A percentile compares a stretch with the other conserved stretches of the same genome.
phyloP scores from a whole-genome alignment of 1,140 invertebrate species.

The Liolophura sinensis region DNA sequence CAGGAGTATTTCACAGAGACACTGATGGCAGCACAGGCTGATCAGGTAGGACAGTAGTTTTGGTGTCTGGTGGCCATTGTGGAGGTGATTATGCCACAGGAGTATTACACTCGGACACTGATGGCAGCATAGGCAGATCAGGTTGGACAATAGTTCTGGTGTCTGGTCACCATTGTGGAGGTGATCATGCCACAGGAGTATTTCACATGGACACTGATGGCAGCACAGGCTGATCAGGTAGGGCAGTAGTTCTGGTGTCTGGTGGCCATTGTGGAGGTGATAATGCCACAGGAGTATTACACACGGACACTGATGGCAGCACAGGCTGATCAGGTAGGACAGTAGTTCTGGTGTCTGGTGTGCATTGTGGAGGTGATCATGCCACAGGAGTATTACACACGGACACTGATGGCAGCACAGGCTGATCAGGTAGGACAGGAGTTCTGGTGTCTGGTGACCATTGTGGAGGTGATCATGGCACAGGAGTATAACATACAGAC shows the following conservation, averaged over 20 bases:
- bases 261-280: constrained; percentile 60
- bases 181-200: constrained; percentile 61
- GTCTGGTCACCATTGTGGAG: constrained; percentile 61
- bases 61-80: constrained; percentile 59
- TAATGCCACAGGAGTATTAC: constrained; percentile 62
- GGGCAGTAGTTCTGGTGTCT: constrained; percentile 59
- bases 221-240: constrained; percentile 62
- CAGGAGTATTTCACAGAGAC: constrained; percentile 19
- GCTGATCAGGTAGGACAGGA: constrained; percentile 37
- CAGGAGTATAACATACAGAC: constrained; percentile 62
- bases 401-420: too few species aligned
- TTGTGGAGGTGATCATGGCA: constrained; percentile 65
- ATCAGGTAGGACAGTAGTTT: constrained; percentile 58
- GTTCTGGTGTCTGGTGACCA: constrained; percentile 66
- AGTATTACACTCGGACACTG: constrained; percentile 63
- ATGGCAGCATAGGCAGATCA: constrained; percentile 66
- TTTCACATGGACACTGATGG: constrained; percentile 55
- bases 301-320: constrained; percentile 54
- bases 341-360: background rate
- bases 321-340: constrained; percentile 60
- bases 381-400: too few species aligned
- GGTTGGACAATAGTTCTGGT: constrained; percentile 48
- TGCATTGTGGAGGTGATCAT: too few species aligned
- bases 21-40: constrained; percentile 63
- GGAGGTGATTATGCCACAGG: constrained; percentile 63